Evolutionary conservation across 2,888 invertebrate species (phyloP).

Genomic region (Rhagonycha fulva): DNA sequence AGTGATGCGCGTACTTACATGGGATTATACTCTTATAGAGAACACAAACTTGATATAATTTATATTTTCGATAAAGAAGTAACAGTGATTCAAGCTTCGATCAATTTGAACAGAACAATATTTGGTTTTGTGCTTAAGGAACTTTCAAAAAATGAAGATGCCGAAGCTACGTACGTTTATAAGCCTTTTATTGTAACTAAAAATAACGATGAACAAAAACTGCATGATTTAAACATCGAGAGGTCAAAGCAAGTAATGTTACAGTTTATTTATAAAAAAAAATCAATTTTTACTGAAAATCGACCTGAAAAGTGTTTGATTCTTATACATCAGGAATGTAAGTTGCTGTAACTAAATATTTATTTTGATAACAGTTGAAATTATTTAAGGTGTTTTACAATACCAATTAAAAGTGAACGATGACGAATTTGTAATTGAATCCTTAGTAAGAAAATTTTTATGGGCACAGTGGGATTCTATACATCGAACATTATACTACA

Average conservation of each 20-base stretch:
- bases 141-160: slow-evolving; percentile 42
- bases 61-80: slow-evolving; percentile 65
- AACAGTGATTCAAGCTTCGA: slow-evolving; percentile 79
- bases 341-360: slow-evolving; percentile 45
- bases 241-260: slow-evolving; percentile 75
- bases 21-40: slow-evolving; percentile 65
- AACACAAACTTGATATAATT: slow-evolving; percentile 63
- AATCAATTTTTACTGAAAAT: slow-evolving; percentile 49
- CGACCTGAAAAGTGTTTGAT: slow-evolving; percentile 69
- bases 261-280: slow-evolving; percentile 74
- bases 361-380: slow-evolving; percentile 12
- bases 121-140: slow-evolving; percentile 72
- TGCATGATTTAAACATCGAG: slow-evolving; percentile 57
- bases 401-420: slow-evolving; percentile 46
- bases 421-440: slow-evolving; percentile 52
- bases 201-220: slow-evolving; percentile 43
- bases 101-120: slow-evolving; percentile 70
- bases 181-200: slow-evolving; percentile 66
- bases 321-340: slow-evolving; percentile 79
- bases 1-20: slow-evolving; percentile 53
- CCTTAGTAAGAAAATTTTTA: slow-evolving; percentile 70
- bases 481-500: slow-evolving; percentile 81
- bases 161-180: slow-evolving; percentile 55
- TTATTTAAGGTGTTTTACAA: slow-evolving; percentile 49
- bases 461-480: slow-evolving; percentile 88